phyloP scores from a whole-genome alignment of 2,113 vertebrate genomes.

The Gobiocypris rarus region DNA sequence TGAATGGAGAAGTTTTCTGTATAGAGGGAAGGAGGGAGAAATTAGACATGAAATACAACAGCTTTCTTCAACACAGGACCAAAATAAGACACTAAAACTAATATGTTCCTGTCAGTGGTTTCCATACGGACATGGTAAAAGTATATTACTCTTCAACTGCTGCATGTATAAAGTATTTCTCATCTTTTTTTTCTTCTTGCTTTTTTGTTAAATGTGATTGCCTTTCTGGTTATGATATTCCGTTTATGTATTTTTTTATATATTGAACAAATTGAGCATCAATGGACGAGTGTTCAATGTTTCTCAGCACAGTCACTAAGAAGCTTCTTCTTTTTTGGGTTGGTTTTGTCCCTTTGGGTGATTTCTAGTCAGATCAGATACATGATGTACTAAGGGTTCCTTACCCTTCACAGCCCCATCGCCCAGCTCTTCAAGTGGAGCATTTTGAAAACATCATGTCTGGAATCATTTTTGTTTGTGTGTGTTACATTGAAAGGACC shows the following conservation, averaged over 20 bases:
- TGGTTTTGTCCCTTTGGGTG: not conserved
- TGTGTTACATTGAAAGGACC: slow-evolving; percentile 4
- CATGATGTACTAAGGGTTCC: not conserved
- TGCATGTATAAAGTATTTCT: slow-evolving; percentile 61
- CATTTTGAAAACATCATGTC: not conserved
- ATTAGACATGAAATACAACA: slow-evolving; percentile 48
- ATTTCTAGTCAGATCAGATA: not conserved
- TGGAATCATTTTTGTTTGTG: not conserved
- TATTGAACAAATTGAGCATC: slow-evolving; percentile 11
- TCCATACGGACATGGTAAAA: slow-evolving; percentile 55
- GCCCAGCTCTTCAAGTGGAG: not conserved
- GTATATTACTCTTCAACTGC: slow-evolving; percentile 28
- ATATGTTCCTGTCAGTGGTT: slow-evolving; percentile 58
- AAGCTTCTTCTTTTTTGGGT: not conserved
- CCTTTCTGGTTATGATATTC: slow-evolving; percentile 60
- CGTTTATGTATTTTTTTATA: slow-evolving; percentile 30
- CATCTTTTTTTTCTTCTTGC: slow-evolving; percentile 46
- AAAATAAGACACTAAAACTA: slow-evolving; percentile 60
- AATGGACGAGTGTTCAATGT: not conserved
- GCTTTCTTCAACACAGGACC: slow-evolving; percentile 67
- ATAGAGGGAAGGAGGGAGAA: slow-evolving; percentile 37
- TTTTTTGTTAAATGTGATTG: slow-evolving; percentile 65
- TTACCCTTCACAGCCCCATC: not conserved
- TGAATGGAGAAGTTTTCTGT: slow-evolving; percentile 63
- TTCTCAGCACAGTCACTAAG: not conserved